Evolutionary conservation across 2,797 vertebrate species (phyloP).

Genomic region (Peromyscus melanophrys): DNA sequence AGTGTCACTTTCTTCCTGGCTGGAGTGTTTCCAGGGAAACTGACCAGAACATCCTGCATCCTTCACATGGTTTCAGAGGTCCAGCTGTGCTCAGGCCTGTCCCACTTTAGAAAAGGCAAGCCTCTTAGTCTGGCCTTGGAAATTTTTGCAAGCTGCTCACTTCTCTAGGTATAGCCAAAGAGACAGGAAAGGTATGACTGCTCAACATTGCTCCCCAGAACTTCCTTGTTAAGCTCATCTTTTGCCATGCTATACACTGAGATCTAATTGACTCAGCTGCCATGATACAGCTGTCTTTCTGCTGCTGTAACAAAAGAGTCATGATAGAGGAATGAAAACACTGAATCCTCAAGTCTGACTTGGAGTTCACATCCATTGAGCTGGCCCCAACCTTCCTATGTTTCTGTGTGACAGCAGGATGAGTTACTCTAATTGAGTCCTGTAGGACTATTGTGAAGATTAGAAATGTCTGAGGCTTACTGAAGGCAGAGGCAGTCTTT

Average conservation of each 20-base stretch:
- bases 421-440: slow-evolving; percentile 7
- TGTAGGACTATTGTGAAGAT: background rate
- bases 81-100: background rate
- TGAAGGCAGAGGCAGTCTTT: background rate
- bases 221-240: background rate
- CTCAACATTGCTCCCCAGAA: background rate
- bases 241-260: background rate
- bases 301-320: background rate
- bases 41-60: background rate
- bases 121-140: background rate
- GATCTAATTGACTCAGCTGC: background rate
- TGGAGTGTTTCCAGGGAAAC: slow-evolving; percentile 41
- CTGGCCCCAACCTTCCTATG: background rate
- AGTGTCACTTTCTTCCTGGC: slow-evolving; percentile 19
- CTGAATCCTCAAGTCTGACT: background rate
- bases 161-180: background rate
- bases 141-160: background rate
- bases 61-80: background rate
- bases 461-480: background rate
- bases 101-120: background rate
- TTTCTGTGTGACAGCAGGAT: background rate
- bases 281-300: background rate
- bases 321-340: background rate
- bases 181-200: background rate
- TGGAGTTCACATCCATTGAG: slow-evolving; percentile 14